Percentiles rank a stretch among this genome's conserved stretches.
These are phyloP conservation scores for Colossoma macropomum DNA, from an alignment of 2,113 vertebrate species.

Conservation along the genomic window DNA sequence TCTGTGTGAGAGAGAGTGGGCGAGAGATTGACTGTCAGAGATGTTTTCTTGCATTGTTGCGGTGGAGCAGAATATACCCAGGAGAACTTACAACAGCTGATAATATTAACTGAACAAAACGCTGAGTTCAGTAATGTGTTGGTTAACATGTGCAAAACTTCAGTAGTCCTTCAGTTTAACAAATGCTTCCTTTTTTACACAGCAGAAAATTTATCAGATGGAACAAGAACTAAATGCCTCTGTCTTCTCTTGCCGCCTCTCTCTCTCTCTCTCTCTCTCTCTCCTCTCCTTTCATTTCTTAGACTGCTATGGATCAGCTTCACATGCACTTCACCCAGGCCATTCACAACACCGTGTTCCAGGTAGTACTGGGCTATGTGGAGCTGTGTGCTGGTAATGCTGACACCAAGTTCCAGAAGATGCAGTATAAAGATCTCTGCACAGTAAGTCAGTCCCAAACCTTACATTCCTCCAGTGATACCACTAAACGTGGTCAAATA, in stretches of 20 bases:
- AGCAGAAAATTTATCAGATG: no score
- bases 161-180: neutral
- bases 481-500: neutral
- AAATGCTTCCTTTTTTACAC: neutral
- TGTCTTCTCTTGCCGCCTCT: neutral
- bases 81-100: neutral
- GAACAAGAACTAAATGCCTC: neutral
- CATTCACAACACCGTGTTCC: constrained; percentile 98
- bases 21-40: no score
- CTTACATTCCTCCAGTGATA: neutral
- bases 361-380: constrained; percentile 97
- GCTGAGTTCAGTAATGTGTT: neutral
- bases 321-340: constrained; percentile 99
- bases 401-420: constrained; percentile 98
- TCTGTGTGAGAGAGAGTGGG: neutral
- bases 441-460: constrained; percentile 78
- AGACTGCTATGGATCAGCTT: constrained; percentile 99
- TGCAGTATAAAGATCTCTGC: constrained; percentile 97
- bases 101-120: constrained; percentile 4
- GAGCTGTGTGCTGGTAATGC: constrained; percentile 96
- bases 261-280: neutral
- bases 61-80: neutral
- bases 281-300: neutral
- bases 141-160: neutral
- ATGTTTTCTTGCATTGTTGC: neutral